Conservation (phyloP, 2,113 vertebrate genomes). For the Pedetes capensis region DNA sequence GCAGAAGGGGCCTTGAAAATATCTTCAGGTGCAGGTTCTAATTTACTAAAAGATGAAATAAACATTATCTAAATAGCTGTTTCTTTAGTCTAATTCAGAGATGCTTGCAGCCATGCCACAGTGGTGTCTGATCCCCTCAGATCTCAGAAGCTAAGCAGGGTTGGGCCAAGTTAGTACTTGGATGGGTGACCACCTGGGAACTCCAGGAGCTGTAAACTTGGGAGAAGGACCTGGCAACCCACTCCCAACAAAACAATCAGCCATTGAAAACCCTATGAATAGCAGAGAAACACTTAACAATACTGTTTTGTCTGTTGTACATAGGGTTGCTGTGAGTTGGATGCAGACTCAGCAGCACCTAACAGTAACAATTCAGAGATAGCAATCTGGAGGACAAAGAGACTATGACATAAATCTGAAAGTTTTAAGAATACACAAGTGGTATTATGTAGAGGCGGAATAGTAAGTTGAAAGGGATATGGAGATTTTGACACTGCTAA, state of each 20-base stretch:
- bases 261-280: no score
- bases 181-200: no score
- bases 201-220: no score
- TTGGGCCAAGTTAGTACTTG: no score
- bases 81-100: background rate
- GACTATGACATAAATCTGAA: background rate
- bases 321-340: no score
- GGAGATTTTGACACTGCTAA: background rate
- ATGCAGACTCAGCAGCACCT: no score
- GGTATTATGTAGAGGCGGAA: background rate
- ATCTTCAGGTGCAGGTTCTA: background rate
- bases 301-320: no score
- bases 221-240: no score
- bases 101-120: background rate
- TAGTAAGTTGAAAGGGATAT: background rate
- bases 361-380: background rate
- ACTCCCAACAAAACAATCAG: no score
- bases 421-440: background rate
- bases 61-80: background rate
- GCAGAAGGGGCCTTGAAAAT: background rate
- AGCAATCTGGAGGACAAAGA: background rate
- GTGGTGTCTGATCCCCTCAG: no score
- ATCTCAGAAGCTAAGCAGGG: no score
- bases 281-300: no score
- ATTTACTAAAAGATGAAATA: background rate